These are phyloP conservation scores for Pyrochroa serraticornis DNA, from an alignment of 2,888 invertebrate genomes.

Conservation along the genomic window DNA sequence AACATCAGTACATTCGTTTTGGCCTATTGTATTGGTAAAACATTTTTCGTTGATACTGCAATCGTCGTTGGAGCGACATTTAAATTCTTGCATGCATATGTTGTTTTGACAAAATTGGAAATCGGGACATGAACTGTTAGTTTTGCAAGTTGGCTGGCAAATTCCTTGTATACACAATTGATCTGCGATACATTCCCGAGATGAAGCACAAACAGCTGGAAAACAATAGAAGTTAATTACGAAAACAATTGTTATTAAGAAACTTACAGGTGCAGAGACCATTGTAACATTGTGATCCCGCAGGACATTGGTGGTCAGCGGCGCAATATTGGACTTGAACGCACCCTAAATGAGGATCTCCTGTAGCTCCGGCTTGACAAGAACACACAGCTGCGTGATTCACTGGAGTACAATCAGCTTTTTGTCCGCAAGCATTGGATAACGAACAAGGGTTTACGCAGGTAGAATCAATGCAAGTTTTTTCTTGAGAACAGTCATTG, in stretches of 20 bases:
- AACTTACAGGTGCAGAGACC: conserved; percentile 77
- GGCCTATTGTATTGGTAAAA: conserved; percentile 69
- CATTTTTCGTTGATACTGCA: conserved; percentile 79
- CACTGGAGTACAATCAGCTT: conserved; percentile 75
- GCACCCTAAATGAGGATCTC: conserved; percentile 86
- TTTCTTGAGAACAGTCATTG: conserved; percentile 72
- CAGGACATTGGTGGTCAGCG: conserved; percentile 79
- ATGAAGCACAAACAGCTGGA: conserved; percentile 73
- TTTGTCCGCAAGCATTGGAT: conserved; percentile 81
- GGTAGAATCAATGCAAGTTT: conserved; percentile 78
- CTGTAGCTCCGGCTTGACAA: conserved; percentile 84
- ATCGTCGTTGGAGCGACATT: conserved; percentile 75
- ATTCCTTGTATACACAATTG: conserved; percentile 85
- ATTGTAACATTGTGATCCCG: conserved; percentile 82
- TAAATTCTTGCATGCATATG: conserved; percentile 82
- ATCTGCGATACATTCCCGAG: conserved; percentile 83
- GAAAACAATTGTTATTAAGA: conserved; percentile 57
- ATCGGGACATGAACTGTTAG: conserved; percentile 82
- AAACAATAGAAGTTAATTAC: background rate
- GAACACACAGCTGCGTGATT: conserved; percentile 83
- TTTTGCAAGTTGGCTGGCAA: conserved; percentile 83
- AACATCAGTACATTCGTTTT: conserved; percentile 76
- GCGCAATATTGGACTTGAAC: conserved; percentile 83
- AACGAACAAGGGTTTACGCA: conserved; percentile 83
- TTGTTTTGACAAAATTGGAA: conserved; percentile 84